Base-by-base conservation (phyloP, 1,140 invertebrate genomes). In the Drosophila parvula region DNA sequence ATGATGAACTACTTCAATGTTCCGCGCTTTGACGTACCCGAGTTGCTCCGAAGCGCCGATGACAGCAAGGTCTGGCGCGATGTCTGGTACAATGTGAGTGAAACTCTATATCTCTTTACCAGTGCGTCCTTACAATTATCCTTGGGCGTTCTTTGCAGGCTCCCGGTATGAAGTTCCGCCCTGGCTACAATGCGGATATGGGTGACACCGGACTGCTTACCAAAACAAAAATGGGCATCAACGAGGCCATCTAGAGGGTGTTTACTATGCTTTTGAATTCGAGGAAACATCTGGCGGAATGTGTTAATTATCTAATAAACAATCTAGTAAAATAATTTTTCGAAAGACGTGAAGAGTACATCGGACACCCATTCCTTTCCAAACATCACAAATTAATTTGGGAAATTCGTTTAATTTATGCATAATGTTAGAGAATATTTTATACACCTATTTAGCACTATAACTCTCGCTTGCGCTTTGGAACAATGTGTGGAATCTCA, bases 1-100 rank as follows among this genome's bases (percentile, higher is more conserved):
- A 79, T 96, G 12, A 92, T 95, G 93, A 92, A 92, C 65, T 93
- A 93, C 73, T 93, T 95, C 61, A 93, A 94, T 75, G 91, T 95
- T 5, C 94, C 94, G 3, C 81, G 93, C 6, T 93, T 92, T 53
- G 94, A 96, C 81, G 93, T 94, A 8, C 94, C 95, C 0, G 95
- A 96, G 91, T 74, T 96, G 56, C 44, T 94, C 16, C 93, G 93
- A 22, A 78, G 92, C 43, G 93, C 93, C 34, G 93, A 95, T 14
- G 95, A 95, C 59, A 67, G 76, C 9, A 91, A 93, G 47, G 65
- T 62, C 14, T 93, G 84, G 61, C 58, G 91, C 38, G 76, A 93
- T 67, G 90, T 93, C 51, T 92, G 92, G 86, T 80, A 79, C 10
- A 84, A 92, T 77, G 94, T 94, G 83, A 92, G 92, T 91, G 28